These are phyloP conservation scores for Geococcyx californianus DNA, from an alignment of 2,113 vertebrate genomes.

Conservation along the genomic window DNA sequence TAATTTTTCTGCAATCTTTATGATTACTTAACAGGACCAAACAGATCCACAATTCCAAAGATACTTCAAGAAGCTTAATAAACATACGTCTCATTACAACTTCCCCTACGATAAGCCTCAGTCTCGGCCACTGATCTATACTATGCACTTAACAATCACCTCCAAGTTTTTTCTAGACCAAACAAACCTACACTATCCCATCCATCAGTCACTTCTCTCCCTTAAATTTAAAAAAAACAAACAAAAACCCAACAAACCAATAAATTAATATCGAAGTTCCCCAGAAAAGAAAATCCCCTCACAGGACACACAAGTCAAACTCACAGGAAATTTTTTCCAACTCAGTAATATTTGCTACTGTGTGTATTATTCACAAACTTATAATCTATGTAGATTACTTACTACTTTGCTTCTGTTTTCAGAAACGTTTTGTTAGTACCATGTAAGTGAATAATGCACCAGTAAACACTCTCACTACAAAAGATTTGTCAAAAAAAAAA, in stretches of 20 bases:
- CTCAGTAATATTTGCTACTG: background rate
- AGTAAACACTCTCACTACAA: conserved; percentile 19
- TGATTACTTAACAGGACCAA: background rate
- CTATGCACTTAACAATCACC: background rate
- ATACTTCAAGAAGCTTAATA: background rate
- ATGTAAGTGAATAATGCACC: background rate
- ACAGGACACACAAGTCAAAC: background rate
- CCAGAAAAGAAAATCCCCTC: background rate
- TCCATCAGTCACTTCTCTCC: background rate
- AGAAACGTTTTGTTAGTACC: background rate
- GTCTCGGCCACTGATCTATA: background rate
- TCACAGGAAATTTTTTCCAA: conserved; percentile 17
- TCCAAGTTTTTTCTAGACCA: background rate
- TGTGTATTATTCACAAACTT: background rate
- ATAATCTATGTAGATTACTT: background rate
- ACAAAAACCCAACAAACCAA: no score
- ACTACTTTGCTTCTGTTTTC: background rate
- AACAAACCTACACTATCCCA: background rate
- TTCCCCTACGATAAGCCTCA: background rate
- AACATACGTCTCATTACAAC: fast-evolving
- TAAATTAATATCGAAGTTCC: background rate
- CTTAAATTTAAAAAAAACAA: background rate
- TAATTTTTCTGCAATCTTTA: background rate
- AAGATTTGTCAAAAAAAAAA: conserved; percentile 47
- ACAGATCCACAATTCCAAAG: background rate